Evolutionary conservation across 2,113 vertebrate genomes (phyloP), one percentile per base, ranked within the genome.

Genomic region (Lamprotornis superbus): DNA sequence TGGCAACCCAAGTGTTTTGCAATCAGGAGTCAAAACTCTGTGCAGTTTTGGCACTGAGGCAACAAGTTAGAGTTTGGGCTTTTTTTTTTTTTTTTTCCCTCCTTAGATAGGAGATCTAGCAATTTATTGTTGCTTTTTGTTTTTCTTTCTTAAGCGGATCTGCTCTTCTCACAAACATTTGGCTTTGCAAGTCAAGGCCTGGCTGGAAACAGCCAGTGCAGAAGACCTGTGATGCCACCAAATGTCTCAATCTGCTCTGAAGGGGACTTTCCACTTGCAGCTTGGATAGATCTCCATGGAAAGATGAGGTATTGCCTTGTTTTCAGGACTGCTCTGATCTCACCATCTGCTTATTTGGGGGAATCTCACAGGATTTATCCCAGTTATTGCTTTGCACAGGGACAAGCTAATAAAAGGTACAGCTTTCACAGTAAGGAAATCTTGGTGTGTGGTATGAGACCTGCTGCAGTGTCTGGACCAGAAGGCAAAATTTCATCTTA

Each of bases 401-500:
- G 81, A 91, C 19, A 9, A 90, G 39, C 25, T 78, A 63, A 70
- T 88, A 91, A 90, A 95, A 78, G 42, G 68, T 30, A 28, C 47
- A 64, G 76, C 49, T 81, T 64, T 88, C 64, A 23, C 52, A 81
- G 78, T 21, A 71, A 75, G 44, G 28, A 75, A 35, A 53, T 33
- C 88, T 92, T 47, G 47, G 42, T 95, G 88, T 95, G 93, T 87
- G 95, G 95, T 70, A 86, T 7, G 52, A 92, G 68, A 59, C 30
- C 69, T 55, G 37, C 53, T 79, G 78, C 37, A 47, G 42, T 9
- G 24, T 52, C 75, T 94, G 67, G 71, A 63, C 39, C 33, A 88
- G 75, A 70, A 18, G 7, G 69, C 17, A 44, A 46, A 67, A 52
- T 53, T 89, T 89, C 70, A 59, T 39, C 3, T 55, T 39, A 89